Evolutionary conservation across 2,888 invertebrate genomes (phyloP).

Genomic region (Parapristionchus giblindavisi): DNA sequence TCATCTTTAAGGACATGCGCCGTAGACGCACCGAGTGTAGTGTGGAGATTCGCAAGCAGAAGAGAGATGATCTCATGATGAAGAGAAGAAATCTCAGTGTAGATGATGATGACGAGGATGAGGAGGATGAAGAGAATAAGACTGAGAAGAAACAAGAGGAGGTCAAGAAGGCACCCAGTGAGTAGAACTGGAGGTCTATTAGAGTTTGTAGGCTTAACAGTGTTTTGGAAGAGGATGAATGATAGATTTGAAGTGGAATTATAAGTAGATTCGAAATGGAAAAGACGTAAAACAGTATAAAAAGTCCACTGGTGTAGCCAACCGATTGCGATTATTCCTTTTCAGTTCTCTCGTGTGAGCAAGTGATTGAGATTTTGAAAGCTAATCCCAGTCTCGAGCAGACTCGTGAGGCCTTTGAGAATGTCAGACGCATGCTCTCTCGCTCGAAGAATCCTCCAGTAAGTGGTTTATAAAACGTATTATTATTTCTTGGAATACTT

Average conservation of each 20-base stretch:
- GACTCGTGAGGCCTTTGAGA: slow-evolving; percentile 59
- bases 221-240: not conserved
- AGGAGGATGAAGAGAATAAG: too few species aligned
- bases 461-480: not conserved
- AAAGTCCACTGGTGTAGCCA: not conserved
- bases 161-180: slow-evolving; percentile 21
- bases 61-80: slow-evolving; percentile 89
- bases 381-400: slow-evolving; percentile 56
- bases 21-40: slow-evolving; percentile 87
- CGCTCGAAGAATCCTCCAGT: slow-evolving; percentile 86
- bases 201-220: not conserved
- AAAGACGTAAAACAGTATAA: too few species aligned
- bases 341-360: slow-evolving; percentile 42
- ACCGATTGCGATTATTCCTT: slow-evolving; percentile 1
- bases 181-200: not conserved
- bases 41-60: slow-evolving; percentile 89
- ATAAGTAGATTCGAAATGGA: too few species aligned
- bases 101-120: too few species aligned
- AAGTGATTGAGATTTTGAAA: slow-evolving; percentile 54
- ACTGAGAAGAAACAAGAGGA: slow-evolving; percentile 12
- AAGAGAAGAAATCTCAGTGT: slow-evolving; percentile 74
- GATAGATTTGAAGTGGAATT: not conserved
- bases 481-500: too few species aligned
- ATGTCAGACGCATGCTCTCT: slow-evolving; percentile 82
- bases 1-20: slow-evolving; percentile 80